Conservation (phyloP, 1,140 invertebrate species). For the Halyomorpha halys region DNA sequence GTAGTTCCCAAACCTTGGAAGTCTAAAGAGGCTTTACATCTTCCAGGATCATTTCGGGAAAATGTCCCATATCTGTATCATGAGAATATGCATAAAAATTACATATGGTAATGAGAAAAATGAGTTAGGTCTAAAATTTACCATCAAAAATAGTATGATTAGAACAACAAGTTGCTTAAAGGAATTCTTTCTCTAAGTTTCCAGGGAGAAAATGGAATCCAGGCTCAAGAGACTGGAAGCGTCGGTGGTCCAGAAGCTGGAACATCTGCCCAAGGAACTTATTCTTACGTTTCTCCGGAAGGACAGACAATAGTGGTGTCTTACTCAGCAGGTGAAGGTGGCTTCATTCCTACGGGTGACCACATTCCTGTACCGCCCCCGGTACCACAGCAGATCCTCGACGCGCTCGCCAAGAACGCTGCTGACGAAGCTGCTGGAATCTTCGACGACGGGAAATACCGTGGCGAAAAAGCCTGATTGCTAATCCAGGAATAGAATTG, state of each 20-base stretch:
- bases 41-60: no score
- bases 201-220: constrained; percentile 62
- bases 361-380: constrained; percentile 29
- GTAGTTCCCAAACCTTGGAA: no score
- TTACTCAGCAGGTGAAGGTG: constrained; percentile 28
- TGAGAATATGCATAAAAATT: no score
- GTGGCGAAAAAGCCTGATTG: neutral
- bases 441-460: constrained; percentile 27
- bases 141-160: no score
- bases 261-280: constrained; percentile 45
- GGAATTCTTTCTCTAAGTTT: constrained; percentile 54
- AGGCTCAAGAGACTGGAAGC: constrained; percentile 48
- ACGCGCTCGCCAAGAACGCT: constrained; percentile 26
- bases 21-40: no score
- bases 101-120: no score
- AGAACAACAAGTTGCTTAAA: no score
- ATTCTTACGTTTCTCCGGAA: constrained; percentile 47
- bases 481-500: neutral
- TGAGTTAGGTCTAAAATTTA: no score
- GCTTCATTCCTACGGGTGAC: constrained; percentile 26
- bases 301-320: constrained; percentile 24
- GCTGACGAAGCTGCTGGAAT: constrained; percentile 29
- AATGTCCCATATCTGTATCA: no score
- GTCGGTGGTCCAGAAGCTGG: constrained; percentile 39
- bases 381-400: constrained; percentile 29